A percentile compares a stretch with the other conserved stretches of the same genome.
phyloP scores from a whole-genome alignment of 2,113 vertebrate genomes.

The Stegastes partitus region DNA sequence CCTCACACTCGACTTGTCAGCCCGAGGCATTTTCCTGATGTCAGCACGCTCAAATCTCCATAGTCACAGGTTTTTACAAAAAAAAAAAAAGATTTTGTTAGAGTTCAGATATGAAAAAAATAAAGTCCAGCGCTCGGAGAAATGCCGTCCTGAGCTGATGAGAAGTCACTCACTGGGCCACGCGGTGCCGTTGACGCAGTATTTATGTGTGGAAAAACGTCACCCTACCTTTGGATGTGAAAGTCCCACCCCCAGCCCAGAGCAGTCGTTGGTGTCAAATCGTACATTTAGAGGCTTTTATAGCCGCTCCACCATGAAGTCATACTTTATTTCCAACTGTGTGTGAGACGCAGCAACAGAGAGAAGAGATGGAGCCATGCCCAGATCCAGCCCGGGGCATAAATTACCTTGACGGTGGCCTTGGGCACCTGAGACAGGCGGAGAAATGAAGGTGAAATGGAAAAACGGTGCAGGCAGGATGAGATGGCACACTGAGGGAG shows the following conservation, averaged over 20 bases:
- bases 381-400: not conserved
- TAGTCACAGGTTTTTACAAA: not conserved
- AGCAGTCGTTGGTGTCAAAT: slow-evolving; percentile 4
- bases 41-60: not conserved
- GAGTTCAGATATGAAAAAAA: not conserved
- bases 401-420: slow-evolving; percentile 26
- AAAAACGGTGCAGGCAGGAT: not conserved
- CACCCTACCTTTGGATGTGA: slow-evolving; percentile 42
- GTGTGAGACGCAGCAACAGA: not conserved
- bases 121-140: not conserved
- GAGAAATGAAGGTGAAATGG: slow-evolving; percentile 4
- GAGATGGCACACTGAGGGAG: not conserved
- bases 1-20: slow-evolving; percentile 34
- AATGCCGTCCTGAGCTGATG: not conserved
- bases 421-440: slow-evolving; percentile 23
- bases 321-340: not conserved
- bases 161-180: slow-evolving; percentile 13
- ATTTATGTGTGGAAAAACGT: slow-evolving; percentile 58
- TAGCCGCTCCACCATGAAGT: slow-evolving; percentile 6
- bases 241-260: slow-evolving; percentile 65
- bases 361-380: slow-evolving; percentile 1
- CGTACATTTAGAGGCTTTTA: not conserved
- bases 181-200: not conserved
- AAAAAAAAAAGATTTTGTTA: too few relatives aligned
- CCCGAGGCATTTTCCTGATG: slow-evolving; percentile 20